Evolutionary conservation across 2,113 vertebrate genomes (phyloP), one percentile per base, ranked within the genome.

Genomic region (Montifringilla adamsi): DNA sequence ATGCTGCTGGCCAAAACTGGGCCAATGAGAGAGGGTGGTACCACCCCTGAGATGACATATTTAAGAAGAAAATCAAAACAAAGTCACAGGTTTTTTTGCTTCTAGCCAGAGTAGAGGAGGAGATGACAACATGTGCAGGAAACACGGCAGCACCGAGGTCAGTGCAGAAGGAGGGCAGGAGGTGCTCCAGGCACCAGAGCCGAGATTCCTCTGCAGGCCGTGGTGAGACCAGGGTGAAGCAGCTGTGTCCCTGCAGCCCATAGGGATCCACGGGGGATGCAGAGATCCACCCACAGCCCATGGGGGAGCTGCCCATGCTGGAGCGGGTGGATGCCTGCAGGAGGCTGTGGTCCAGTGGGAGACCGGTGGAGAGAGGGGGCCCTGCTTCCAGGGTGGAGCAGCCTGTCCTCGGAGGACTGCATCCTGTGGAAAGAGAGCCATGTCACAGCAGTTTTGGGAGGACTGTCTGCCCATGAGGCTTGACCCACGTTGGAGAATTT

Each of bases 321-420:
- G 23, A 73, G 10, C 0, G 2, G 26, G 7, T 47, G 26, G 43
- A 5, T 75, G 33, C 2, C 33, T 18, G 15, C 20, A 17, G 55
- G 33, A 23, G 19, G 33, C 19, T 37, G 15, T 30, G 72, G 23
- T 59, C 37, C 43, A 13, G 11, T 46, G 26, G 20, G 33, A 59
- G 33, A 30, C 15, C 0, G 1, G 4, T 17, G 20, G 15, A 58
- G 19, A 35, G 15, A 37, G 9, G 2, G 8, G 26, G 3, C 8
- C 20, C 15, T 24, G 56, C 56, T 15, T 24, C 21, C 26, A 30
- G 33, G 7, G 11, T 47, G 55, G 43, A 59, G 56, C 12, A 31
- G 21, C 9, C 21, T 31, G 20, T 9, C 21, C 44, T 49, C 60
- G 55, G 33, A 37, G 33, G 20, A 18, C 26, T 31, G 28, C n/a